Base-by-base conservation (phyloP, 2,113 vertebrate genomes). In the Gymnocephalus cernua region DNA sequence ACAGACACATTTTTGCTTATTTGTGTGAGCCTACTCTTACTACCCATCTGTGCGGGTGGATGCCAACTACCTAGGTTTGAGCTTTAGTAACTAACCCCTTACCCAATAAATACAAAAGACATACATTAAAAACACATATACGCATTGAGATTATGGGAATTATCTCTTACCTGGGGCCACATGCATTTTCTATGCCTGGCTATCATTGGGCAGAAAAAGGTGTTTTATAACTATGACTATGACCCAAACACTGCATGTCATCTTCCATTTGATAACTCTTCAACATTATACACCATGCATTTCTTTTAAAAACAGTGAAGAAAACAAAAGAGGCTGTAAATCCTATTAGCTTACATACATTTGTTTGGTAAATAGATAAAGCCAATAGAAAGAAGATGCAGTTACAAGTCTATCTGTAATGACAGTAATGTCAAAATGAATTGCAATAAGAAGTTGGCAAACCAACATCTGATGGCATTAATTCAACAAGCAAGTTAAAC, bases 371-470 rank as follows among this genome's bases (percentile, higher is more conserved):
- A 80, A 82, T 27, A 82, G 72, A 82, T 68, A 59, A 78, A 87
- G 80, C 63, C 41, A 76, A 82, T 66, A 74, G 80, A 78, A 89
- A 83, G 35, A 84, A 86, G 66, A 85, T 78, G 75, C 57, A 50
- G 56, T 73, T 80, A 78, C 58, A 79, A 65, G 47, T 78, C 79
- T 77, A 84, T 91, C 83, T 77, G 77, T 68, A 74, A 77, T 65
- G 78, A 85, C 75, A 53, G 69, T 72, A n/a, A n/a, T n/a, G n/a
- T 73, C 79, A 56, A 81, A 89, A 87, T 70, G 86, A 89, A 91
- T 93, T 94, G 91, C 93, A 92, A 90, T 93, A 93, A 93, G 91
- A 95, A 94, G 93, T 92, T 90, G 92, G 92, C 90, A 94, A 94
- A 94, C 91, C 92, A 95, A 94, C 91, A 94, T 94, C 90, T 93